Base-by-base conservation (phyloP, 2,888 invertebrate genomes). In the Sphaeridia pumilis region DNA sequence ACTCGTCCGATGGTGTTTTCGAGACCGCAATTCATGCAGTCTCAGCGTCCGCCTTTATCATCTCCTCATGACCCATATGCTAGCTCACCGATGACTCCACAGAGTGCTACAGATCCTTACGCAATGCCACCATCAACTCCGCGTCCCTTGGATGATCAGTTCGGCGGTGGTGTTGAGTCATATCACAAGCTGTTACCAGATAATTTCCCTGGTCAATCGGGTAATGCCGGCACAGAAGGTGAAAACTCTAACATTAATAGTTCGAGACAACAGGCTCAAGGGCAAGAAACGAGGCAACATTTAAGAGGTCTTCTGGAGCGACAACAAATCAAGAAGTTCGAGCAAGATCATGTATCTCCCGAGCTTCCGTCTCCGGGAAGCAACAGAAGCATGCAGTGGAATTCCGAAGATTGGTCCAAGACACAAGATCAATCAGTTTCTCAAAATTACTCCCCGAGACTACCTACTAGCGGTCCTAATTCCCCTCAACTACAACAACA, bases 291-390 rank as follows among this genome's bases (percentile, higher is more conserved):
- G 67, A 75, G 83, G 3, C 71, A 73, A 49, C 89, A 90, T 67
- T 73, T 89, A 42, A 73, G 88, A 26, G 88, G 88, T 68, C 71
- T 89, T 58, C 73, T 89, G 51, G 87, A 87, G 68, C 74, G 84
- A 46, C 85, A 84, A 66, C 83, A 84, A 56, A 76, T 73, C 56
- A 78, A 78, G 64, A 77, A 79, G 63, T 69, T 77, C 59, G 77
- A 78, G 50, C 69, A 71, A 54, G 67, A 67, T 26, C 67, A 67
- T 53, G 60, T 64, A 36, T 62, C 67, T 26, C 57, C 60, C n/a
- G n/a, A n/a, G n/a, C n/a, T n/a, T n/a, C n/a, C n/a, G n/a, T n/a
- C n/a, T n/a, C n/a, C n/a, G n/a, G n/a, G n/a, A n/a, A n/a, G n/a
- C n/a, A n/a, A n/a, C n/a, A n/a, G n/a, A n/a, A n/a, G n/a, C n/a